Percentiles rank a stretch among this genome's conserved stretches.
Evolutionary conservation across 2,797 vertebrate species (phyloP).

Genomic region (Parotocinclus haroldoi): DNA sequence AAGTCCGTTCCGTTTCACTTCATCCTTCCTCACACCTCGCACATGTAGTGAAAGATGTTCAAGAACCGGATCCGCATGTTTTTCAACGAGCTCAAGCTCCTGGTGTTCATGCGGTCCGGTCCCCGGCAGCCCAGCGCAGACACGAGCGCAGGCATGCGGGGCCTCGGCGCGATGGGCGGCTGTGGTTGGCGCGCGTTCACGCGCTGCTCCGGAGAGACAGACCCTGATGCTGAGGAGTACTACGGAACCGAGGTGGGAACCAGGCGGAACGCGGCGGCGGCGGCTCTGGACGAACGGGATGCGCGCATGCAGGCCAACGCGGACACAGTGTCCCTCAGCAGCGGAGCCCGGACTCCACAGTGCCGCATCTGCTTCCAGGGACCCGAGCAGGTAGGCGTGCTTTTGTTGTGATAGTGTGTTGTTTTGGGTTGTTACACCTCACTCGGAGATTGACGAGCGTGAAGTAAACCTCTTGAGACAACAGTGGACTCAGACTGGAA

Average conservation of each 20-base stretch:
- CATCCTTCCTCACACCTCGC: slow-evolving; percentile 22
- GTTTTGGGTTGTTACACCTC: no score
- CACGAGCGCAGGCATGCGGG: slow-evolving; percentile 69
- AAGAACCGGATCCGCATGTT: slow-evolving; percentile 97
- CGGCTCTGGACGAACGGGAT: slow-evolving; percentile 82
- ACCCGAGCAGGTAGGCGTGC: slow-evolving; percentile 83
- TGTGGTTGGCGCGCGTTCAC: slow-evolving; percentile 91
- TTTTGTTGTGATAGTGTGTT: no score
- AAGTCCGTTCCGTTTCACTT: slow-evolving; percentile 29
- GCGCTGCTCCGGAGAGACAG: slow-evolving; percentile 71
- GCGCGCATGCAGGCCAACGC: slow-evolving; percentile 74
- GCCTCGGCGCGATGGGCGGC: slow-evolving; percentile 78
- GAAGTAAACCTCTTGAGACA: no score
- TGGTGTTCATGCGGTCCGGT: slow-evolving; percentile 90
- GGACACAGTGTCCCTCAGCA: slow-evolving; percentile 86
- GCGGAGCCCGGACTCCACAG: slow-evolving; percentile 86
- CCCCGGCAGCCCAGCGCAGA: slow-evolving; percentile 81
- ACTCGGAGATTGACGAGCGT: no score
- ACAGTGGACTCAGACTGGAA: no score
- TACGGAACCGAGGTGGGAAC: slow-evolving; percentile 81
- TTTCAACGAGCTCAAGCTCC: slow-evolving; percentile 93
- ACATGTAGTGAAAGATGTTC: slow-evolving; percentile 83
- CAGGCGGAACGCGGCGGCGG: slow-evolving; percentile 63
- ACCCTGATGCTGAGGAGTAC: slow-evolving; percentile 88
- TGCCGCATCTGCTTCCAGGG: slow-evolving; percentile 95